Conservation (phyloP, 1,140 invertebrate genomes). For the Leptinotarsa texana region DNA sequence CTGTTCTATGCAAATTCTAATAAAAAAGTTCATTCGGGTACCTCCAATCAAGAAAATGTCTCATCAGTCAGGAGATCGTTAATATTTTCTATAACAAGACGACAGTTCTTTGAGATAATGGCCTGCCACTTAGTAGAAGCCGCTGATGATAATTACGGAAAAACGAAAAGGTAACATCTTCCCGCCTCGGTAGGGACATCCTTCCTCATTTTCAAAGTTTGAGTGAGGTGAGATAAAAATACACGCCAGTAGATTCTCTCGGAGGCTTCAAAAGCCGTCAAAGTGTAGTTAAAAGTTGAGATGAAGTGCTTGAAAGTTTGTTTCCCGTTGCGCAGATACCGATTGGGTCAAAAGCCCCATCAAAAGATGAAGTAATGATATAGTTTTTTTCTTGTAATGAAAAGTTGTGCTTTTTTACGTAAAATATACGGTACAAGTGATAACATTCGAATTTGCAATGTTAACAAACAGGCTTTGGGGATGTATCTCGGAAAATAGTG, state of each 20-base stretch:
- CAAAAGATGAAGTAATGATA: not conserved
- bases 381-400: not conserved
- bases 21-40: too few relatives aligned
- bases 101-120: not conserved
- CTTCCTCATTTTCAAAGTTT: not conserved
- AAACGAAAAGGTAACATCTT: not conserved
- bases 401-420: too few relatives aligned
- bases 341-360: not conserved
- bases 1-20: too few relatives aligned
- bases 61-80: too few relatives aligned
- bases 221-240: not conserved
- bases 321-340: conserved; percentile 1
- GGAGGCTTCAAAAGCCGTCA: not conserved
- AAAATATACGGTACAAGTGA: too few relatives aligned
- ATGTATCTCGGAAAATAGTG: too few relatives aligned
- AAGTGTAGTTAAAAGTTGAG: not conserved
- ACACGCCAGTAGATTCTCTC: not conserved
- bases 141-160: not conserved
- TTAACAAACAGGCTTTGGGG: too few relatives aligned
- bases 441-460: too few relatives aligned
- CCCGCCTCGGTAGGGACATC: not conserved
- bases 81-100: not conserved
- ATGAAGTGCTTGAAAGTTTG: not conserved
- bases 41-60: too few relatives aligned
- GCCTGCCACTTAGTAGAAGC: not conserved